Evolutionary conservation across 1,140 invertebrate genomes (phyloP).

Genomic region (Caenorhabditis elegans): DNA sequence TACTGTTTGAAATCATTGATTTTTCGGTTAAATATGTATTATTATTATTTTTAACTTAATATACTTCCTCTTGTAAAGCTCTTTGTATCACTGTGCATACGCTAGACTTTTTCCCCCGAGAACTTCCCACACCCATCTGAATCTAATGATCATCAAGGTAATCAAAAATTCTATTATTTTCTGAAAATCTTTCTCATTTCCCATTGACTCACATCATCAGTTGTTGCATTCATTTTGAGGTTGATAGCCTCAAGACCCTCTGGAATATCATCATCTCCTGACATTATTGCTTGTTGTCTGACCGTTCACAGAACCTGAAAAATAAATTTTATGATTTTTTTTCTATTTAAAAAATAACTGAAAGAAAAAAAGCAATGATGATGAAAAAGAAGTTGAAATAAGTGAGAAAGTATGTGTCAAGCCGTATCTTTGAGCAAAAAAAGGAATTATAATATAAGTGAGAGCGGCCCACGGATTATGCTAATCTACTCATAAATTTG

Average conservation of each 20-base stretch:
- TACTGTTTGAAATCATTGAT: too few relatives aligned
- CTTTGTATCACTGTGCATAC: too few relatives aligned
- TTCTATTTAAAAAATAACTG: neutral
- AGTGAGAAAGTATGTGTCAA: neutral
- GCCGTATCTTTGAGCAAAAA: neutral
- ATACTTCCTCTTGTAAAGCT: too few relatives aligned
- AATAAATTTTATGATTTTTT: neutral
- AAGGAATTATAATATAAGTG: slow-evolving; percentile 23
- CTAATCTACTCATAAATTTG: slow-evolving; percentile 31
- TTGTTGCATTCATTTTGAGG: slow-evolving; percentile 64
- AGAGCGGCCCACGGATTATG: slow-evolving; percentile 6
- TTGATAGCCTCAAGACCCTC: slow-evolving; percentile 65
- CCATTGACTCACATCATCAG: slow-evolving; percentile 60
- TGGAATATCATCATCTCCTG: slow-evolving; percentile 54
- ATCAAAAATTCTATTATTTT: neutral
- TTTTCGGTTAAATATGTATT: too few relatives aligned
- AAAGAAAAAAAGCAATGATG: neutral
- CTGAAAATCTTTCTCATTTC: slow-evolving; percentile 1
- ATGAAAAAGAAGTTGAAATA: neutral
- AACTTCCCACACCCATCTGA: neutral
- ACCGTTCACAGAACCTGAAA: neutral
- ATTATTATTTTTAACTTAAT: too few relatives aligned
- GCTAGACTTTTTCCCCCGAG: too few relatives aligned
- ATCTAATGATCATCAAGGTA: slow-evolving; percentile 15
- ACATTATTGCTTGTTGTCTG: neutral